Conservation (phyloP, 2,113 vertebrate genomes). For the Pterophyllum scalare region DNA sequence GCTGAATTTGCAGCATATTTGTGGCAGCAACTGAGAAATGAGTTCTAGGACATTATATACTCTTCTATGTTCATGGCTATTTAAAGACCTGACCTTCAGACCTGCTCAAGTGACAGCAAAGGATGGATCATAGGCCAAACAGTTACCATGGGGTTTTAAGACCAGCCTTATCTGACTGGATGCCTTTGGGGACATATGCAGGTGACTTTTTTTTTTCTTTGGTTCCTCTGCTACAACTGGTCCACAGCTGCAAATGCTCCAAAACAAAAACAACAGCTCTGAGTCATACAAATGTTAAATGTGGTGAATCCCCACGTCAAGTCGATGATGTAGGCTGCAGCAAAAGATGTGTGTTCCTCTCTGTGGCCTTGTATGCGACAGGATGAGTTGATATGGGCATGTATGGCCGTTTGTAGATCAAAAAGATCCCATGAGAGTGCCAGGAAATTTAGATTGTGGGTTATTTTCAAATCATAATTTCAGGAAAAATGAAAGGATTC, state of each 20-base stretch:
- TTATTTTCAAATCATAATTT: background rate
- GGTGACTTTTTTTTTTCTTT: slow-evolving; percentile 2
- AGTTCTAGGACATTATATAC: background rate
- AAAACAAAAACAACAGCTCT: slow-evolving; percentile 32
- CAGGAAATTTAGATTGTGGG: background rate
- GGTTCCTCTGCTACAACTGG: slow-evolving; percentile 31
- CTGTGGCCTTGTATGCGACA: background rate
- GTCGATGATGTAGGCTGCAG: background rate
- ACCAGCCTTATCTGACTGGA: slow-evolving; percentile 1
- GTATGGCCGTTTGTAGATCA: background rate
- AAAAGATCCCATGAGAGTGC: background rate
- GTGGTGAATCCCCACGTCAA: slow-evolving; percentile 13
- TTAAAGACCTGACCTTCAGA: background rate
- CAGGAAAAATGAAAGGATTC: background rate
- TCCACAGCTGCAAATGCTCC: slow-evolving; percentile 56
- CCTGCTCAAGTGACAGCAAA: background rate
- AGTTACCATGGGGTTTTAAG: background rate
- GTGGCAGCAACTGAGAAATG: background rate
- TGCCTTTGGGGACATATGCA: background rate
- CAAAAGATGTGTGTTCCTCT: slow-evolving; percentile 16
- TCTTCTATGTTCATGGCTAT: background rate
- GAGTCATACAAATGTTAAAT: slow-evolving; percentile 50
- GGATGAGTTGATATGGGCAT: background rate
- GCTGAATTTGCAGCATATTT: no score
- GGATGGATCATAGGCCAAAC: background rate